Evolutionary conservation across 2,888 invertebrate species (phyloP).

Genomic region (Notocelia uddmanniana): DNA sequence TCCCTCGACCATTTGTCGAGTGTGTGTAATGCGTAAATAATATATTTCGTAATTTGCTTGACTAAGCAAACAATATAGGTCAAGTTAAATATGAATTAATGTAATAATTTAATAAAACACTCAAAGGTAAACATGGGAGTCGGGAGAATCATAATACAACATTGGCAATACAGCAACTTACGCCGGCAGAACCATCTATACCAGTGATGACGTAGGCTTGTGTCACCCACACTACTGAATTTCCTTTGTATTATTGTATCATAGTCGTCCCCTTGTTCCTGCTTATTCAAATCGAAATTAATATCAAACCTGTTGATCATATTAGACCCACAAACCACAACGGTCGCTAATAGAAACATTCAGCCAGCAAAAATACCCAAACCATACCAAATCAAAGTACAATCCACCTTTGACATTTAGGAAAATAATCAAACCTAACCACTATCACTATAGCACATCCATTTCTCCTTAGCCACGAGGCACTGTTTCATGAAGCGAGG

Average conservation of each 20-base stretch:
- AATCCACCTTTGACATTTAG: constrained; percentile 34
- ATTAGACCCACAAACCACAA: constrained; percentile 6
- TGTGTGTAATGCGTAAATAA: too few species aligned
- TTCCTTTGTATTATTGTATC: neutral
- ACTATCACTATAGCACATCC: neutral
- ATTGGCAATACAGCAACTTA: too few species aligned
- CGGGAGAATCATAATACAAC: too few species aligned
- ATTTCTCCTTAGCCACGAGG: neutral
- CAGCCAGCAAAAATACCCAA: constrained; percentile 22
- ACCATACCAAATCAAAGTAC: constrained; percentile 35
- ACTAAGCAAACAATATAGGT: too few species aligned
- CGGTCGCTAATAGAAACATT: constrained; percentile 16
- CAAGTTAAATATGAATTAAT: too few species aligned
- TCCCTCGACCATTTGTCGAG: too few species aligned
- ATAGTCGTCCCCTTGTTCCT: neutral
- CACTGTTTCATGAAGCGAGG: rapidly evolving
- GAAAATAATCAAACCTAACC: neutral
- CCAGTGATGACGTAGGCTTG: too few species aligned
- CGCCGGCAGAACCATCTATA: too few species aligned
- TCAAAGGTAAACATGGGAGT: too few species aligned
- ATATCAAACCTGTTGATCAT: constrained; percentile 12
- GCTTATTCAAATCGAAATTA: neutral
- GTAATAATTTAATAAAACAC: too few species aligned
- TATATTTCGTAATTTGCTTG: too few species aligned
- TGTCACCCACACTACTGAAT: too few species aligned